phyloP scores from a whole-genome alignment of 2,888 invertebrate genomes.

The Lasioglossum lativentre region DNA sequence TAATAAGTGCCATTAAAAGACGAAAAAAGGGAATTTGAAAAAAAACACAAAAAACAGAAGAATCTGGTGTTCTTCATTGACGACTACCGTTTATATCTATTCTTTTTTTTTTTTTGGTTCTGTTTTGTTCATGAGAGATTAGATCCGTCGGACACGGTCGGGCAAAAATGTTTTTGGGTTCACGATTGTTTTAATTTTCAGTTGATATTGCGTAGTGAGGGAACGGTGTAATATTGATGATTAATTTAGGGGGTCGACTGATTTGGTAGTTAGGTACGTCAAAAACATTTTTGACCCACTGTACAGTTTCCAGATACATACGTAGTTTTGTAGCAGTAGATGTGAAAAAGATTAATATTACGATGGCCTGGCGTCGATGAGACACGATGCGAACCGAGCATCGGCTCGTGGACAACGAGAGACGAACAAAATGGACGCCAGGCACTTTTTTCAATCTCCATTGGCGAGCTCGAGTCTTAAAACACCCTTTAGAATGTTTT shows the following conservation, averaged over 20 bases:
- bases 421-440: constrained; percentile 17
- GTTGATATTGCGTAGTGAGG: background rate
- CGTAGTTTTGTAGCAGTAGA: constrained; percentile 20
- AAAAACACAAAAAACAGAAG: constrained; percentile 61
- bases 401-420: constrained; percentile 8
- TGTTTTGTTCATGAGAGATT: background rate
- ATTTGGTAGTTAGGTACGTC: background rate
- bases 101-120: background rate
- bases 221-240: background rate
- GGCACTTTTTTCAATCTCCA: background rate
- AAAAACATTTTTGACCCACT: constrained; percentile 58
- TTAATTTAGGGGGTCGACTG: background rate
- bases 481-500: background rate
- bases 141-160: constrained; percentile 42
- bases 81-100: constrained; percentile 5
- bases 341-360: background rate
- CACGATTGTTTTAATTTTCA: background rate
- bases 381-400: background rate
- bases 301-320: constrained; percentile 44
- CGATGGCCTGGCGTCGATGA: constrained; percentile 19
- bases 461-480: background rate
- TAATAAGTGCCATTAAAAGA: constrained; percentile 81
- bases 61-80: constrained; percentile 74
- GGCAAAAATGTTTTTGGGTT: constrained; percentile 54
- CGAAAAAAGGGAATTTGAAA: constrained; percentile 72